These are phyloP conservation scores for Luscinia luscinia DNA, from an alignment of 2,797 vertebrate species.

Conservation along the genomic window DNA sequence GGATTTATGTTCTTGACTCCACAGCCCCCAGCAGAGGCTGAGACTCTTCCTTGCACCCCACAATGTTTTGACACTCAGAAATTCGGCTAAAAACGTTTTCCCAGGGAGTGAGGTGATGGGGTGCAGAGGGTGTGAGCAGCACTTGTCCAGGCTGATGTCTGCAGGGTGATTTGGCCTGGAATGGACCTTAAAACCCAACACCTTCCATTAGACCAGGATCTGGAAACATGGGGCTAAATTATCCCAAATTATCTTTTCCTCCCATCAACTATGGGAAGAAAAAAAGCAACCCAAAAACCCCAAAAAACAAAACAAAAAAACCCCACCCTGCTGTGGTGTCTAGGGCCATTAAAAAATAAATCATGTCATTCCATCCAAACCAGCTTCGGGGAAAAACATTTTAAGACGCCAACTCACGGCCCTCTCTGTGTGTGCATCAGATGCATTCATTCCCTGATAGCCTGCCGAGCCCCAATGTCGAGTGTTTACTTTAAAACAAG, in stretches of 20 bases:
- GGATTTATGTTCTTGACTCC: slow-evolving; percentile 2
- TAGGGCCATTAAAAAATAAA: slow-evolving; percentile 9
- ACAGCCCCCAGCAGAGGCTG: not conserved
- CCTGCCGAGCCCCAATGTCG: not conserved
- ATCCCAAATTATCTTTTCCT: not conserved
- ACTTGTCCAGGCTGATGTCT: fast-evolving
- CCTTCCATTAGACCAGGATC: not conserved
- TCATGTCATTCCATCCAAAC: not conserved
- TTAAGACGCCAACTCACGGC: not conserved
- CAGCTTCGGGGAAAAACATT: not conserved
- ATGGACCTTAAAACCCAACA: not conserved
- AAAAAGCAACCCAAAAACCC: no score
- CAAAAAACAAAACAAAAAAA: not conserved
- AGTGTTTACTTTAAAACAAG: slow-evolving; percentile 41
- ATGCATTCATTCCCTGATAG: not conserved
- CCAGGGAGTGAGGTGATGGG: not conserved
- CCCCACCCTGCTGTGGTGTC: not conserved
- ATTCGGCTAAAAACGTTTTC: not conserved
- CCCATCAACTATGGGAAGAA: fast-evolving
- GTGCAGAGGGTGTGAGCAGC: not conserved
- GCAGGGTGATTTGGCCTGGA: not conserved
- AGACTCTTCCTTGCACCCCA: not conserved
- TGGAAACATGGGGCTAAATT: not conserved
- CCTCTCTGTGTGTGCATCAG: not conserved
- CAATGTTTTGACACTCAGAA: not conserved